Percentiles rank a stretch among this genome's conserved stretches.
These are phyloP conservation scores for Druceiella hillmani DNA, from an alignment of 2,888 invertebrate genomes.

Conservation along the genomic window DNA sequence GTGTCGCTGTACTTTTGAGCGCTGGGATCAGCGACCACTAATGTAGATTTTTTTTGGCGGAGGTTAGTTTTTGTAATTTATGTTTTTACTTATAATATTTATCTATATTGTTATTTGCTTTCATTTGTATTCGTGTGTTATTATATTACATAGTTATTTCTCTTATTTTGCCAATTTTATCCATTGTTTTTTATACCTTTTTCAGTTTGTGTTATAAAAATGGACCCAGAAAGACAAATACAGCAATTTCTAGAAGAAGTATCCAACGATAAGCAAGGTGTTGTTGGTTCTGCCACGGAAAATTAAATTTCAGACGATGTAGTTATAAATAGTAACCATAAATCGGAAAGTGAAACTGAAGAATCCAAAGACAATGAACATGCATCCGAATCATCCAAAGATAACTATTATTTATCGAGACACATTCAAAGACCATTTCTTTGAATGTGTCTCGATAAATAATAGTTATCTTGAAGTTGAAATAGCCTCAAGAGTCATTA, in stretches of 20 bases:
- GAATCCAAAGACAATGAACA: too few relatives aligned
- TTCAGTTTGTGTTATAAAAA: constrained; percentile 13
- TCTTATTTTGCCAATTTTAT: constrained; percentile 11
- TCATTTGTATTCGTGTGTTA: constrained; percentile 12
- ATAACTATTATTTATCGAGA: too few relatives aligned
- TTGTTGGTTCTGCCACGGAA: constrained; percentile 20
- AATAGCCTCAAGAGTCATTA: too few relatives aligned
- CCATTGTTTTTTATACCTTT: constrained; percentile 10
- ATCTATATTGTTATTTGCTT: constrained; percentile 17
- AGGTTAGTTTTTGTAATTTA: constrained; percentile 17
- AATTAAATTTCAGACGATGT: too few relatives aligned
- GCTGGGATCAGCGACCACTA: constrained; percentile 16
- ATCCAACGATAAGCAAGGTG: constrained; percentile 20
- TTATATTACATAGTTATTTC: constrained; percentile 12
- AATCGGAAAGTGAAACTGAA: too few relatives aligned
- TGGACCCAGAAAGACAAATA: constrained; percentile 12
- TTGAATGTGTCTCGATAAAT: too few relatives aligned
- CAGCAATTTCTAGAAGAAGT: constrained; percentile 20
- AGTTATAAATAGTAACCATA: too few relatives aligned
- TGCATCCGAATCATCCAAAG: too few relatives aligned
- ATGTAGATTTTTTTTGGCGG: constrained; percentile 14
- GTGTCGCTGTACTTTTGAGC: constrained; percentile 14
- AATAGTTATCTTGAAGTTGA: too few relatives aligned
- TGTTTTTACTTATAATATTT: constrained; percentile 13
- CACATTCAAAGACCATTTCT: too few relatives aligned